A percentile compares a stretch with the other conserved stretches of the same genome.
These are phyloP conservation scores for Gobio gobio DNA, from an alignment of 2,113 vertebrate species.

Conservation along the genomic window DNA sequence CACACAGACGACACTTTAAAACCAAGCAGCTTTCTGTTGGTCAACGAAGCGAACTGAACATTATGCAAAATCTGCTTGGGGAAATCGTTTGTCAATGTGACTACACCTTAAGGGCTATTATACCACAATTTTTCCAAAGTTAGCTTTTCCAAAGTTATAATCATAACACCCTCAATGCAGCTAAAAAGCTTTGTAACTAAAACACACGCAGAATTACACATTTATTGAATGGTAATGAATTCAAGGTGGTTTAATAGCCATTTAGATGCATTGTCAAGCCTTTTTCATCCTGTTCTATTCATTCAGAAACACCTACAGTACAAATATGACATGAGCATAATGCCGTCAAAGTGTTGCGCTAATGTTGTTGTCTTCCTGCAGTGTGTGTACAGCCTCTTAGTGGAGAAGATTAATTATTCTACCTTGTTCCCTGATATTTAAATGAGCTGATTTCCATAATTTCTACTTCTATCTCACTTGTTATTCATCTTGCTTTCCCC, in stretches of 20 bases:
- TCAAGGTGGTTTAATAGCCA: slow-evolving; percentile 29
- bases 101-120: not conserved
- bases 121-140: not conserved
- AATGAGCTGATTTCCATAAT: slow-evolving; percentile 55
- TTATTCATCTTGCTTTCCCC: slow-evolving; percentile 47
- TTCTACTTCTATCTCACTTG: slow-evolving; percentile 45
- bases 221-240: slow-evolving; percentile 13
- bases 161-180: not conserved
- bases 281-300: slow-evolving; percentile 29
- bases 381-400: slow-evolving; percentile 21
- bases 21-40: not conserved
- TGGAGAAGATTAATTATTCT: slow-evolving; percentile 53
- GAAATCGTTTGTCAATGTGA: not conserved
- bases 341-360: not conserved
- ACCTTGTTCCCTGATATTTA: slow-evolving; percentile 49
- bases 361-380: slow-evolving; percentile 43
- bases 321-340: slow-evolving; percentile 35
- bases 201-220: not conserved
- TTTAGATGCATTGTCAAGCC: slow-evolving; percentile 36
- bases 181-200: not conserved
- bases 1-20: not conserved
- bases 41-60: not conserved
- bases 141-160: not conserved
- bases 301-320: slow-evolving; percentile 28
- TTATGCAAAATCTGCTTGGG: not conserved